Conservation (phyloP, 2,888 invertebrate species). For the Orthosia gothica region DNA sequence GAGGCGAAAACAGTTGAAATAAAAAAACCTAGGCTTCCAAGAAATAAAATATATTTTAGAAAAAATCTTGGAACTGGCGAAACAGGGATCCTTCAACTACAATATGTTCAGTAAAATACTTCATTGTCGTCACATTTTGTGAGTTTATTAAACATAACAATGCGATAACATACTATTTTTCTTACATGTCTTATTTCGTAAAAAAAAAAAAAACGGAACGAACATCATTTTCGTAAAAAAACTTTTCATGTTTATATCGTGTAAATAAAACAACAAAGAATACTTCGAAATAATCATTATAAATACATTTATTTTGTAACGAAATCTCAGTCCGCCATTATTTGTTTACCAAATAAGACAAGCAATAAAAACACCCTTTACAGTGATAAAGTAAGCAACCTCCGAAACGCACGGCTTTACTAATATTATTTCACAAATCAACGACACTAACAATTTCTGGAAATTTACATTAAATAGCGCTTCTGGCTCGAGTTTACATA, state of each 20-base stretch:
- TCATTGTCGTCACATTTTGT: slow-evolving; percentile 45
- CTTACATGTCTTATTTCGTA: slow-evolving; percentile 26
- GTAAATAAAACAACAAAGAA: not conserved
- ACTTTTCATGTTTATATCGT: not conserved
- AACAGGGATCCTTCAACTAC: slow-evolving; percentile 44
- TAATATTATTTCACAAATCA: slow-evolving; percentile 47
- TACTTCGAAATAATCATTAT: not conserved
- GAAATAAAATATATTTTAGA: slow-evolving; percentile 60
- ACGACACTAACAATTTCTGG: slow-evolving; percentile 58
- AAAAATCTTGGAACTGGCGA: slow-evolving; percentile 57
- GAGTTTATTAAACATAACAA: slow-evolving; percentile 38
- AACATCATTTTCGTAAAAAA: not conserved
- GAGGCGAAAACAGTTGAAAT: slow-evolving; percentile 50
- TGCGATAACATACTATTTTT: slow-evolving; percentile 43
- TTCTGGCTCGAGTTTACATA: slow-evolving; percentile 67
- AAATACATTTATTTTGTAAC: not conserved
- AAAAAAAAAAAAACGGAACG: slow-evolving; percentile 22
- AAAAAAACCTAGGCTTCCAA: slow-evolving; percentile 62
- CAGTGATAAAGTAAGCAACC: slow-evolving; percentile 28
- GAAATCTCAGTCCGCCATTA: not conserved
- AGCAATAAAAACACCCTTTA: slow-evolving; percentile 16
- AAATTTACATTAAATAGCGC: slow-evolving; percentile 63
- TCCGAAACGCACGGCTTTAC: slow-evolving; percentile 18
- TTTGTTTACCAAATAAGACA: slow-evolving; percentile 35
- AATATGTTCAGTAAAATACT: slow-evolving; percentile 48